Base-by-base conservation (phyloP, 2,888 invertebrate species). In the Erebia aethiops region DNA sequence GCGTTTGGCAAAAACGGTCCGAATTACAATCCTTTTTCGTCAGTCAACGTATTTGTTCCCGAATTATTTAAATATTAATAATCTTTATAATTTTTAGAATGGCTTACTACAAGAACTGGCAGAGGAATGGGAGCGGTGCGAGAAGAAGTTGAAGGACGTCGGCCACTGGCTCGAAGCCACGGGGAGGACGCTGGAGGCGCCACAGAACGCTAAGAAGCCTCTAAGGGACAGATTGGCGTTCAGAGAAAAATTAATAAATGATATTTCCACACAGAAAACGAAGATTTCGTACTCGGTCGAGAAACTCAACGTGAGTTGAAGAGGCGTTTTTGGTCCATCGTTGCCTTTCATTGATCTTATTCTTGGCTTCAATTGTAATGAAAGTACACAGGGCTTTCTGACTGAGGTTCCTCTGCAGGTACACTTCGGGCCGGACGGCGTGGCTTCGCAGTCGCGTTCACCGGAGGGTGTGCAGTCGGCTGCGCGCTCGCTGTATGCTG, bases 71-170 rank as follows among this genome's bases (percentile, higher is more conserved):
- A 41, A 21, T 26, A n/a, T 14, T 51, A 41, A 26, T 58, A 9
- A 73, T 71, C 5, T 35, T 71, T 75, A 72, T 62, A 75, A 77
- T 77, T 94, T 94, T 75, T 89, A 98, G 98, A 97, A 97, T 85
- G 96, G 97, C 61, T 91, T 98, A 78, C 94, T 98, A 73, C 97
- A 97, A 94, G 98, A 98, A 91, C 96, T 98, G 67, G 96, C 97
- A 63, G 98, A 98, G 86, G 98, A 98, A 93, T 98, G 98, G 98
- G 98, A 98, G 86, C 97, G 98, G 88, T 98, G 98, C 90, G 98
- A 98, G 89, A 97, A 95, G 87, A 98, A 99, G 88, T 95, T 98
- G 87, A 97, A 97, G 87, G 98, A 98, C 79, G 97, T 97, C 61
- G 96, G 96, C 73, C 94, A 95, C 77, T 99, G 98, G 98, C 95